These are phyloP conservation scores for Laupala kohalensis DNA, from an alignment of 1,140 invertebrate genomes.

Conservation along the genomic window DNA sequence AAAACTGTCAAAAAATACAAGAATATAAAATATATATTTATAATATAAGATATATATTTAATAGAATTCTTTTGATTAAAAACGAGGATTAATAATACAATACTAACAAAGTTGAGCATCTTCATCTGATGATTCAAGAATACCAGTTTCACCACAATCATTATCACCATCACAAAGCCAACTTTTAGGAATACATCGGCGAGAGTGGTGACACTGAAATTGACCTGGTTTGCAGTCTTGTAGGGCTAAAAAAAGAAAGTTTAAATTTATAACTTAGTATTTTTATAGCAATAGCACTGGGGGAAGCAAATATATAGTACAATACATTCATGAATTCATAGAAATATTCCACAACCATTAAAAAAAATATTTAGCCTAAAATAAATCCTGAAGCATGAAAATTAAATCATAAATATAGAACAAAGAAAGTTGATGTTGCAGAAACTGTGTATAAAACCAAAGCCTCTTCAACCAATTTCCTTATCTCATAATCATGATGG, in stretches of 20 bases:
- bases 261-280: too few relatives aligned
- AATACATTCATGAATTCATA: too few relatives aligned
- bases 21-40: background rate
- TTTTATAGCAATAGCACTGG: too few relatives aligned
- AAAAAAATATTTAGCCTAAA: too few relatives aligned
- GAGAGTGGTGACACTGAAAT: slow-evolving; percentile 45
- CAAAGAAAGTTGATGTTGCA: too few relatives aligned
- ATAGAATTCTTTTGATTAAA: background rate
- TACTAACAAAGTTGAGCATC: slow-evolving; percentile 37
- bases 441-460: too few relatives aligned
- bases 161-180: slow-evolving; percentile 67
- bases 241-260: slow-evolving; percentile 28
- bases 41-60: background rate
- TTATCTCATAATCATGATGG: too few relatives aligned
- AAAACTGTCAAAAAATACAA: background rate
- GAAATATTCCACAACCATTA: too few relatives aligned
- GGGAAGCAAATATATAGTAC: too few relatives aligned
- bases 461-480: too few relatives aligned
- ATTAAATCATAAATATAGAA: too few relatives aligned
- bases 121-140: slow-evolving; percentile 42
- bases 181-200: slow-evolving; percentile 56
- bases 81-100: slow-evolving; percentile 1
- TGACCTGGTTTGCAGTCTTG: slow-evolving; percentile 41
- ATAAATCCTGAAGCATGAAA: too few relatives aligned
- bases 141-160: slow-evolving; percentile 54